These are phyloP conservation scores for Oxystoma pomonae DNA, from an alignment of 2,888 invertebrate genomes.

Conservation along the genomic window DNA sequence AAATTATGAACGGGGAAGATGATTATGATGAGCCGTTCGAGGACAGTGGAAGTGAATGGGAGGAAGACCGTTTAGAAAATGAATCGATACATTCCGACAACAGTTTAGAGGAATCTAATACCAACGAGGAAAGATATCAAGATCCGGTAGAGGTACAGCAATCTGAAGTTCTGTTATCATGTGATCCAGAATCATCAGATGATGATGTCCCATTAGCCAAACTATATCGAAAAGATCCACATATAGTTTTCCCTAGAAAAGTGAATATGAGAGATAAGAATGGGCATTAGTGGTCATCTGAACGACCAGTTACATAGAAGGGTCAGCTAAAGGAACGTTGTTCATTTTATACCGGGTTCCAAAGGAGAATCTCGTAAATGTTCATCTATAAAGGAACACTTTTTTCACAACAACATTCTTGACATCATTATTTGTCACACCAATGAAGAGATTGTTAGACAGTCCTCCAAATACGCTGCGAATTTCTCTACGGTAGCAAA, in stretches of 20 bases:
- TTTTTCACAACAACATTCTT: too few species aligned
- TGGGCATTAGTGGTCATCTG: conserved; percentile 9
- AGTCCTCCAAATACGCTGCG: too few species aligned
- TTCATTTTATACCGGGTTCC: too few species aligned
- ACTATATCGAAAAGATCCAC: conserved; percentile 1
- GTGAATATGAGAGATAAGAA: conserved; percentile 12
- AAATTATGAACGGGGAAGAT: too few species aligned
- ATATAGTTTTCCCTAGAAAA: conserved; percentile 2
- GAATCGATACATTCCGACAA: conserved; percentile 7
- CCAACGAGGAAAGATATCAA: neutral
- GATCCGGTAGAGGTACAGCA: neutral
- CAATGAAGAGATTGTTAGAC: too few species aligned
- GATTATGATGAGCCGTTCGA: too few species aligned
- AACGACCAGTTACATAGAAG: too few species aligned
- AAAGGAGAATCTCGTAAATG: too few species aligned
- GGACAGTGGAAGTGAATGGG: conserved; percentile 22
- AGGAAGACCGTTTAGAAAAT: conserved; percentile 19
- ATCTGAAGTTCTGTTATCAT: neutral
- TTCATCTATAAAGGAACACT: too few species aligned
- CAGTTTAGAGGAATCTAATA: conserved; percentile 8
- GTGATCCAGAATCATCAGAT: conserved; percentile 2
- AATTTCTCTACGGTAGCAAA: too few species aligned
- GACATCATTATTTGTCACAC: too few species aligned
- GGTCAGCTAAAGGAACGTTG: too few species aligned
- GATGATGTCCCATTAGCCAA: conserved; percentile 11